Percentiles rank a stretch among this genome's conserved stretches.
Evolutionary conservation across 2,888 invertebrate species (phyloP).

Genomic region (Heliconius aoede): DNA sequence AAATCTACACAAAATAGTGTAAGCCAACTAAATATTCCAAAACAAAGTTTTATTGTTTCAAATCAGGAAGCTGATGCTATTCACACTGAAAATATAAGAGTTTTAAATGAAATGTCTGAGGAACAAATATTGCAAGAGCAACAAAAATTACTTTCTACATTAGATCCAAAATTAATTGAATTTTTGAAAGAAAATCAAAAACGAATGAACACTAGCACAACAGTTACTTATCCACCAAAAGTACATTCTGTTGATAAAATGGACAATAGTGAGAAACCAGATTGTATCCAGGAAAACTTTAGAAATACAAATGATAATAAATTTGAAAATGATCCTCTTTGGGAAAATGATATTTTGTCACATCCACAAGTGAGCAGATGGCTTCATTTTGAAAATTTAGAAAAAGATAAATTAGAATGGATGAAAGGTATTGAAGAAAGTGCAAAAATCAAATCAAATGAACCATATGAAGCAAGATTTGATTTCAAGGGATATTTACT

Average conservation of each 20-base stretch:
- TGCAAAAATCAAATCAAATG: constrained; percentile 80
- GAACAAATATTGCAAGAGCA: constrained; percentile 90
- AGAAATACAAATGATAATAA: constrained; percentile 30
- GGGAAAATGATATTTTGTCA: constrained; percentile 84
- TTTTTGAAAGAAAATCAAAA: constrained; percentile 82
- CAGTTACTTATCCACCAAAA: background rate
- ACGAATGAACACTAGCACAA: constrained; percentile 44
- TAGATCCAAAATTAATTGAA: constrained; percentile 87
- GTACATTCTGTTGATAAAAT: constrained; percentile 56
- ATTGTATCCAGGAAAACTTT: background rate
- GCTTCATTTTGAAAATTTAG: constrained; percentile 93
- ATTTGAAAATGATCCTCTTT: constrained; percentile 58
- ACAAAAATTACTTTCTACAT: constrained; percentile 84
- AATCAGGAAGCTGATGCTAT: constrained; percentile 83
- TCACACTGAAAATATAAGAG: constrained; percentile 88
- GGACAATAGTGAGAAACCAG: constrained; percentile 56
- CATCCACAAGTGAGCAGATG: constrained; percentile 87
- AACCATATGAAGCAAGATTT: constrained; percentile 91
- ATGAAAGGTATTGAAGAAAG: constrained; percentile 87
- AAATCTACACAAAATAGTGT: constrained; percentile 36
- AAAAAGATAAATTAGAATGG: constrained; percentile 95
- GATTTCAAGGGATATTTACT: constrained; percentile 91
- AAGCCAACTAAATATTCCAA: constrained; percentile 55
- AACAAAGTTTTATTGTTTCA: constrained; percentile 78
- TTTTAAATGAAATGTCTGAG: constrained; percentile 87